phyloP scores from a whole-genome alignment of 2,797 vertebrate species.

The Crocidura indochinensis region DNA sequence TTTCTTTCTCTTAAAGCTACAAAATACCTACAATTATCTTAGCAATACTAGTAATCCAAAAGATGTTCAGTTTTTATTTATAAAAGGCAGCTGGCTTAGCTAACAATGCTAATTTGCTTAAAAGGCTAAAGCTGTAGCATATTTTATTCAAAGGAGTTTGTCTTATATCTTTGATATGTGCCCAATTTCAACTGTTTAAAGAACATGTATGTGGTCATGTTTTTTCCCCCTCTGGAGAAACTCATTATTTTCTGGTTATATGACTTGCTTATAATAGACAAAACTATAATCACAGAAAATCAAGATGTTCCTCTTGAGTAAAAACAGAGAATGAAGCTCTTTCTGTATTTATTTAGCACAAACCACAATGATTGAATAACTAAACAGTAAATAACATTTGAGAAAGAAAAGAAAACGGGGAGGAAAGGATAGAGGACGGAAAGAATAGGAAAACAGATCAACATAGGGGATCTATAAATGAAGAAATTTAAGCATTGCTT shows the following conservation, averaged over 20 bases:
- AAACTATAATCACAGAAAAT: neutral
- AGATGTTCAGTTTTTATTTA: neutral
- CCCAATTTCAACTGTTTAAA: neutral
- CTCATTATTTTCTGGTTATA: neutral
- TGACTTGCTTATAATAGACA: neutral
- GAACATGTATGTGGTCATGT: neutral
- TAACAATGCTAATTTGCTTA: neutral
- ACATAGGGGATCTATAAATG: neutral
- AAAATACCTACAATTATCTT: neutral
- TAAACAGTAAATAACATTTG: neutral
- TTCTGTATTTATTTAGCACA: slow-evolving; percentile 11
- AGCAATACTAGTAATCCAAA: slow-evolving; percentile 6
- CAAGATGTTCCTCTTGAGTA: neutral
- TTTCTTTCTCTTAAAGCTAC: neutral
- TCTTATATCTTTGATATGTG: neutral
- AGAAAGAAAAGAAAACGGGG: neutral
- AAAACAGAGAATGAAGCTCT: neutral
- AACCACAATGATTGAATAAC: neutral
- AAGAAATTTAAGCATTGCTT: neutral
- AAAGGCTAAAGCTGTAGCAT: neutral
- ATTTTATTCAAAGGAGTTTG: neutral
- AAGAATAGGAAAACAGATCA: neutral
- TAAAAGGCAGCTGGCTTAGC: neutral
- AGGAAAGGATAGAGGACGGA: neutral
- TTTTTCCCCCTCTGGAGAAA: neutral